A percentile compares a stretch with the other conserved stretches of the same genome.
Evolutionary conservation across 30 jellyfish, hydroid and myxozoan genomes (phyloP).

Genomic region (Aurelia aurita): DNA sequence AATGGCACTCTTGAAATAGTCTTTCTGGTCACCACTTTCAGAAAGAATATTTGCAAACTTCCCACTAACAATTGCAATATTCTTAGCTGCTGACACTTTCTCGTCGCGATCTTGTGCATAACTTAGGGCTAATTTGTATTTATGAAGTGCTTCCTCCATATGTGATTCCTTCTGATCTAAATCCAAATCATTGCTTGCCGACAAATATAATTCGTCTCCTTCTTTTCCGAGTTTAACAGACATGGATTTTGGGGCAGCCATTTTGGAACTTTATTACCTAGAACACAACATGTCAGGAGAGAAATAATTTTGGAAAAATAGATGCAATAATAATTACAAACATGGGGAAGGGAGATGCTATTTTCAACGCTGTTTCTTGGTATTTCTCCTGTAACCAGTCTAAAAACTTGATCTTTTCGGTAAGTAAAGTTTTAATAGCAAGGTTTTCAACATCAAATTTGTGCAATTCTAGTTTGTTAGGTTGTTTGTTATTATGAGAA

Average conservation of each 20-base stretch:
- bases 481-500: too few relatives aligned
- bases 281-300: too few relatives aligned
- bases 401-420: too few relatives aligned
- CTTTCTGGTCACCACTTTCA: not conserved
- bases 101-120: conserved; percentile 36
- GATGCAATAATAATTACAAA: too few relatives aligned
- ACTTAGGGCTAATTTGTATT: conserved; percentile 38
- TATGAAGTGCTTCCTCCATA: conserved; percentile 38
- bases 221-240: conserved; percentile 54
- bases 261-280: too few relatives aligned
- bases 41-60: conserved; percentile 9
- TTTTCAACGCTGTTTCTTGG: too few relatives aligned
- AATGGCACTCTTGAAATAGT: conserved; percentile 18
- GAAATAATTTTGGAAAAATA: too few relatives aligned
- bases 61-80: conserved; percentile 35
- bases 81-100: conserved; percentile 45
- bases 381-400: too few relatives aligned
- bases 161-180: conserved; percentile 47
- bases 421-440: too few relatives aligned
- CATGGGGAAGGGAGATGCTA: too few relatives aligned
- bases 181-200: conserved; percentile 25
- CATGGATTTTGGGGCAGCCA: conserved; percentile 17
- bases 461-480: too few relatives aligned
- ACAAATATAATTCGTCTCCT: conserved; percentile 44
- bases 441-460: too few relatives aligned